phyloP scores from a whole-genome alignment of 2,797 vertebrate species.

The Alauda arvensis region DNA sequence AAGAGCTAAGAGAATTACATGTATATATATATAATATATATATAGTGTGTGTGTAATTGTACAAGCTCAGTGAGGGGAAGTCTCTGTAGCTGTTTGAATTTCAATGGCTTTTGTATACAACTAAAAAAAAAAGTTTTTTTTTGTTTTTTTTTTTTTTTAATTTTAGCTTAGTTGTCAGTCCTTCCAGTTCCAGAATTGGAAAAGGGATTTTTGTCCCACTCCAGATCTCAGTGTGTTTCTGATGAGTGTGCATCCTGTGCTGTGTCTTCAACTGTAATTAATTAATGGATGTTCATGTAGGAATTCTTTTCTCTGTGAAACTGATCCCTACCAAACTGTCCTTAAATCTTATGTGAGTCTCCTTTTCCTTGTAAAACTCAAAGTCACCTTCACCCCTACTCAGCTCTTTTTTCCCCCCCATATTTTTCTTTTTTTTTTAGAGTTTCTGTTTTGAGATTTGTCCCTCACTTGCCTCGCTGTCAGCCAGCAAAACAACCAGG shows the following conservation, averaged over 20 bases:
- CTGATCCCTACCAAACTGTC: neutral
- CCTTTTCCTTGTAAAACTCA: neutral
- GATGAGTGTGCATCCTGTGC: neutral
- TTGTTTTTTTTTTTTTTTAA: fast-evolving
- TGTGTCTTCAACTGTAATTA: neutral
- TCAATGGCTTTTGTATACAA: neutral
- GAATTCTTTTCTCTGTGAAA: neutral
- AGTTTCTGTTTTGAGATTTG: neutral
- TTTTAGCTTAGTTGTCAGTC: neutral
- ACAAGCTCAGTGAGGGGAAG: neutral
- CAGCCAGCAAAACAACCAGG: neutral
- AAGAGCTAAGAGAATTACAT: neutral
- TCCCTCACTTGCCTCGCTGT: neutral
- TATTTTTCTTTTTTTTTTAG: too few species aligned
- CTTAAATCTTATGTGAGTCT: neutral
- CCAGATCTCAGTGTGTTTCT: neutral
- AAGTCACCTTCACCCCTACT: neutral
- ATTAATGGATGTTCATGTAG: neutral
- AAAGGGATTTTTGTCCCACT: neutral
- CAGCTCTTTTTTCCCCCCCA: fast-evolving
- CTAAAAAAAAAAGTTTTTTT: too few species aligned
- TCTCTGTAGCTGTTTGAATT: neutral
- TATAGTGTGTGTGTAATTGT: neutral
- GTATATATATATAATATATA: too few species aligned
- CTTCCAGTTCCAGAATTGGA: neutral